Conservation (phyloP, 2,113 vertebrate species). For the Lagopus muta region DNA sequence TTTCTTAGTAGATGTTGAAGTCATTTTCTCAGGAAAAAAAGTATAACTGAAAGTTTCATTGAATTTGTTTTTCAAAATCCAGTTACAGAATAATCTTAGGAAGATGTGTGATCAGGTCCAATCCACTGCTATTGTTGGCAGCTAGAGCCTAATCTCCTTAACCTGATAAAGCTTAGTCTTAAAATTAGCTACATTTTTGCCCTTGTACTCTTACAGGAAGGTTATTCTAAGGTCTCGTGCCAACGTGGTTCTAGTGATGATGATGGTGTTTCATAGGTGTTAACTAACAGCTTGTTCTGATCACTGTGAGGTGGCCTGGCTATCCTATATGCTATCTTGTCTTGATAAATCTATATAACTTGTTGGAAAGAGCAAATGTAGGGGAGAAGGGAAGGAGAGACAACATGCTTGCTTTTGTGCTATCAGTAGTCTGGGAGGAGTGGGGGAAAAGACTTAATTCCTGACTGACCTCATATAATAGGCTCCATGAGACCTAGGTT, state of each 20-base stretch:
- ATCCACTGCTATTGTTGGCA: conserved; percentile 47
- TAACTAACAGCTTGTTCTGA: not conserved
- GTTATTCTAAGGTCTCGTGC: conserved; percentile 9
- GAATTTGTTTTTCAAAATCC: not conserved
- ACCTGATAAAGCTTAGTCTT: conserved; percentile 37
- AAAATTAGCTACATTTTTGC: not conserved
- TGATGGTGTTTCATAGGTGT: not conserved
- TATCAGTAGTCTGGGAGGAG: not conserved
- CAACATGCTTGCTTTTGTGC: not conserved
- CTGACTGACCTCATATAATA: not conserved
- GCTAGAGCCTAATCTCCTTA: conserved; percentile 58
- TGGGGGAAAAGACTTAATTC: not conserved
- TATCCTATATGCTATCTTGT: not conserved
- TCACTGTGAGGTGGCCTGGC: not conserved
- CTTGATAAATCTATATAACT: not conserved
- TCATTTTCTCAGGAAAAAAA: not conserved
- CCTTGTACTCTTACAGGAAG: conserved; percentile 4
- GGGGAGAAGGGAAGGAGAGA: not conserved
- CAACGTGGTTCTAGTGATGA: not conserved
- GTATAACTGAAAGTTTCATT: not conserved
- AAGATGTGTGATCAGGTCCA: not conserved
- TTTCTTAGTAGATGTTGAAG: not conserved
- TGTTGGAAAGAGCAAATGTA: not conserved
- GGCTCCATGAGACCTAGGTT: not conserved
- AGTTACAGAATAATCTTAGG: not conserved